phyloP scores from a whole-genome alignment of 23 tunicate genomes.

The Styela clava region DNA sequence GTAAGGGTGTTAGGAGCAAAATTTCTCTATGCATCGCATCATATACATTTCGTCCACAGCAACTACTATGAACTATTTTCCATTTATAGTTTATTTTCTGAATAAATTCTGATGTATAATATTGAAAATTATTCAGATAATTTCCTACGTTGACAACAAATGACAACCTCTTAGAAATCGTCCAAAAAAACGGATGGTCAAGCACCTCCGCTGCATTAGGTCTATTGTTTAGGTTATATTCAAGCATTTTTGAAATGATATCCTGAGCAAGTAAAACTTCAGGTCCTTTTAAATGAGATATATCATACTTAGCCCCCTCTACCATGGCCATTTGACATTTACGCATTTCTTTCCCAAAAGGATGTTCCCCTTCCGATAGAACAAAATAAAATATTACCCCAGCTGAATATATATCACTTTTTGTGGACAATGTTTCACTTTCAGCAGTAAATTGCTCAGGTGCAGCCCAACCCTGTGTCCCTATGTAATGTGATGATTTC shows the following conservation, averaged over 20 bases:
- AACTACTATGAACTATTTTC: too few species aligned
- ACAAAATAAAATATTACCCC: neutral
- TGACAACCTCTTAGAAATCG: neutral
- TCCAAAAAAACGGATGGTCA: neutral
- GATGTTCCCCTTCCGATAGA: neutral
- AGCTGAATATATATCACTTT: neutral
- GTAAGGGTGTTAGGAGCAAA: too few species aligned
- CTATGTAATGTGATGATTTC: neutral
- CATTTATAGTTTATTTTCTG: too few species aligned
- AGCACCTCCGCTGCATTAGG: neutral
- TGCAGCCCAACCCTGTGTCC: neutral
- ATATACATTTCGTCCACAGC: too few species aligned
- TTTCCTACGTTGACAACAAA: neutral
- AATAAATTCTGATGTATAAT: too few species aligned
- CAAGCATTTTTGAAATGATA: neutral
- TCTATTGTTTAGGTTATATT: neutral
- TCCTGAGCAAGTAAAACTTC: neutral
- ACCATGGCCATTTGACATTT: neutral
- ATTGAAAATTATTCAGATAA: too few species aligned
- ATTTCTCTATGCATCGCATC: too few species aligned
- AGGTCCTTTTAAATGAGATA: neutral
- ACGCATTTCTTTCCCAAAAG: neutral
- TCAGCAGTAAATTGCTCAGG: neutral
- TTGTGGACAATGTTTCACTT: neutral
- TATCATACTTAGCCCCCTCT: neutral